A percentile compares a stretch with the other conserved stretches of the same genome.
Conservation (phyloP, 2,113 vertebrate genomes). For the Siniperca chuatsi region DNA sequence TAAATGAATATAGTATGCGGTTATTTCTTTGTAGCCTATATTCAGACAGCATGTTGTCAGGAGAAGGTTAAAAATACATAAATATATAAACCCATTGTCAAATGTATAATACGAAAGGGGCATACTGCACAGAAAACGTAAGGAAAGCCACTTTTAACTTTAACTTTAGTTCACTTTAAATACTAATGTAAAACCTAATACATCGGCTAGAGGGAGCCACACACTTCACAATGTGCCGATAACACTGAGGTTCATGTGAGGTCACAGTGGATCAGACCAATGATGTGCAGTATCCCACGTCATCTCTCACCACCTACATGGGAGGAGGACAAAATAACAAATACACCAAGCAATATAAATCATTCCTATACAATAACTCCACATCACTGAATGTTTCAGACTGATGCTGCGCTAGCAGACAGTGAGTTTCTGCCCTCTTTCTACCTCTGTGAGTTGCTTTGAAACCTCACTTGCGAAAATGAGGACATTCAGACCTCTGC, state of each 20-base stretch:
- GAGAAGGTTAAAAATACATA: neutral
- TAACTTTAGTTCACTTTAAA: neutral
- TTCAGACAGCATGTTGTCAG: neutral
- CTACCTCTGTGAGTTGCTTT: neutral
- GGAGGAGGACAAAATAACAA: neutral
- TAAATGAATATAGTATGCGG: no score
- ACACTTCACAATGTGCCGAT: neutral
- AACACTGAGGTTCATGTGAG: neutral
- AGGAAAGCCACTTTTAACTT: neutral
- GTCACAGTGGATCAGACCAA: conserved; percentile 13
- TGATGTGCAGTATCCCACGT: neutral
- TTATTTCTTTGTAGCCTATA: neutral
- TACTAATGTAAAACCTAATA: rapidly evolving
- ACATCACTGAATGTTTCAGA: neutral
- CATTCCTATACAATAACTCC: neutral
- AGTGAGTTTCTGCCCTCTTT: neutral
- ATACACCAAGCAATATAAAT: neutral
- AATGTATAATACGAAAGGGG: neutral
- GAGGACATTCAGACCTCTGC: neutral
- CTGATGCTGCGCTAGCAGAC: no score
- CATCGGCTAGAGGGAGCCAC: conserved; percentile 34
- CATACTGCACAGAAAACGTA: neutral
- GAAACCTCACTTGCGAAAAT: neutral
- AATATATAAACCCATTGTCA: neutral
- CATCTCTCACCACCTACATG: neutral